These are phyloP conservation scores for Ranitomeya variabilis DNA, from an alignment of 2,113 vertebrate species.

Conservation along the genomic window DNA sequence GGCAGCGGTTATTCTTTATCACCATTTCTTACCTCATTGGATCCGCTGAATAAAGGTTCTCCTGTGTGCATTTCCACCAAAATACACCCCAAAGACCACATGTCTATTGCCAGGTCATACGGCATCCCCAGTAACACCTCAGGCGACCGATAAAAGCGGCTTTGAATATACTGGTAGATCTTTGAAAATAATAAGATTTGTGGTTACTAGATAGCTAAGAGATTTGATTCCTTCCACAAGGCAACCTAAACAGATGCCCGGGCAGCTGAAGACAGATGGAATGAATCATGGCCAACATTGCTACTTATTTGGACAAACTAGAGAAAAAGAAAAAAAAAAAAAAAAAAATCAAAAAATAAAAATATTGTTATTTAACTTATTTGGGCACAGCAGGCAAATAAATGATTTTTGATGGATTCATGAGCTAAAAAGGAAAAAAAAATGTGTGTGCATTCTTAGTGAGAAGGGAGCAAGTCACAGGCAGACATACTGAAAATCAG, in stretches of 20 bases:
- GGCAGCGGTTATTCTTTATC: background rate
- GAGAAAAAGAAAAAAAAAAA: too few species aligned
- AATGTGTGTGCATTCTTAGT: too few species aligned
- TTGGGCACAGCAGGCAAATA: background rate
- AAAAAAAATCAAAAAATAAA: too few species aligned
- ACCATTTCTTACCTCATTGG: conserved; percentile 83
- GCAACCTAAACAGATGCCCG: background rate
- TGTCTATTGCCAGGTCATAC: conserved; percentile 93
- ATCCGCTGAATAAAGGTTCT: conserved; percentile 91
- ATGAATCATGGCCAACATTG: background rate
- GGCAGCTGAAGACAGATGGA: background rate
- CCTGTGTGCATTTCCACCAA: conserved; percentile 96
- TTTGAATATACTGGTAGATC: conserved; percentile 98
- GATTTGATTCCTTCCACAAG: background rate
- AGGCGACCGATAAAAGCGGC: conserved; percentile 91
- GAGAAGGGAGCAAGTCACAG: too few species aligned
- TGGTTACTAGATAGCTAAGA: background rate
- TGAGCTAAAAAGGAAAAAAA: too few species aligned
- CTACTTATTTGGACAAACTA: too few species aligned
- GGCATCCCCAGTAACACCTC: conserved; percentile 92
- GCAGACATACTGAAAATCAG: too few species aligned
- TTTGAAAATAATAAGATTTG: conserved; percentile 59
- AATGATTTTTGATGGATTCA: too few species aligned
- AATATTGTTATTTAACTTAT: conserved; percentile 68
- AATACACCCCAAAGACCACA: conserved; percentile 95